Evolutionary conservation across 1,140 invertebrate species (phyloP).

Genomic region (Diorhabda elongata): DNA sequence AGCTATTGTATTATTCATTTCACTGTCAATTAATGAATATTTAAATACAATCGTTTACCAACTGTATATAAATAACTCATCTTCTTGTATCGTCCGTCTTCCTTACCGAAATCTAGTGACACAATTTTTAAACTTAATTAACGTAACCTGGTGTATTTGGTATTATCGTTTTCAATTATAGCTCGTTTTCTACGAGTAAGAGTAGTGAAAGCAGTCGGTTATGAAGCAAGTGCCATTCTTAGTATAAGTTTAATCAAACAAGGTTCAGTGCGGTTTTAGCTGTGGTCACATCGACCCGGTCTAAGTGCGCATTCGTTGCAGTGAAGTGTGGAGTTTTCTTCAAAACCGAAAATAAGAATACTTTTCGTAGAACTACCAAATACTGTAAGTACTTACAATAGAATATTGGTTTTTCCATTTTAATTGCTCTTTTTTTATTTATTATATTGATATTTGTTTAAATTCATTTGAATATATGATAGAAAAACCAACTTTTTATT

Average conservation of each 20-base stretch:
- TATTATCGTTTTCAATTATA: neutral
- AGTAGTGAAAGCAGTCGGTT: neutral
- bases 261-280: neutral
- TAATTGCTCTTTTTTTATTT: no score
- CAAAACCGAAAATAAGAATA: no score
- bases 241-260: neutral
- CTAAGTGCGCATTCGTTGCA: neutral
- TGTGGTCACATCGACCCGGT: neutral
- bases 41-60: no score
- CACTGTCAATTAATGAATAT: no score
- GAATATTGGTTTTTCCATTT: no score
- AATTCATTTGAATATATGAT: no score
- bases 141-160: neutral
- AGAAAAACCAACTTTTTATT: no score
- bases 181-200: neutral
- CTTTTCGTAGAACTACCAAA: no score
- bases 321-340: neutral
- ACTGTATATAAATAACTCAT: neutral
- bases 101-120: neutral
- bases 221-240: neutral
- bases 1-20: no score
- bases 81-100: neutral
- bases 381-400: no score
- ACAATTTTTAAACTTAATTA: neutral
- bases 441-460: no score